Conservation (phyloP, 2,888 invertebrate species). For the Zygaena filipendulae region DNA sequence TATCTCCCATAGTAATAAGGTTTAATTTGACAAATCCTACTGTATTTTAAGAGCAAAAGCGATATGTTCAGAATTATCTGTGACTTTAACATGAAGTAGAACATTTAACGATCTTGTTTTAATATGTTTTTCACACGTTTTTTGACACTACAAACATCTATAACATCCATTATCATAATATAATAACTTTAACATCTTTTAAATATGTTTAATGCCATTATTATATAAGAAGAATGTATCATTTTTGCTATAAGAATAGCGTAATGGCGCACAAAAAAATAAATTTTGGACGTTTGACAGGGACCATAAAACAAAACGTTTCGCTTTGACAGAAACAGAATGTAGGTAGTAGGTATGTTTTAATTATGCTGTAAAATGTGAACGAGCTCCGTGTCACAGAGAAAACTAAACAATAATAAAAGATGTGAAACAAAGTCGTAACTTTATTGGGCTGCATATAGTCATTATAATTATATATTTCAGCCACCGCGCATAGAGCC, state of each 20-base stretch:
- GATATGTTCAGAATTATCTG: conserved; percentile 28
- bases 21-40: conserved; percentile 18
- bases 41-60: conserved; percentile 18
- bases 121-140: conserved; percentile 51
- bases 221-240: conserved; percentile 45
- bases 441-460: conserved; percentile 22
- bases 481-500: too few species aligned
- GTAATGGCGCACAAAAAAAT: conserved; percentile 22
- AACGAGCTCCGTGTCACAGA: conserved; percentile 54
- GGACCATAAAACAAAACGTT: conserved; percentile 33
- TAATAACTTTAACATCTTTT: conserved; percentile 37
- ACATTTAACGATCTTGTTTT: conserved; percentile 45
- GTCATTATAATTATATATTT: too few species aligned
- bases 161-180: conserved; percentile 26
- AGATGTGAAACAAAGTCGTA: conserved; percentile 26
- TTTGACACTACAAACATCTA: conserved; percentile 39
- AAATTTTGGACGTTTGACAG: conserved; percentile 29
- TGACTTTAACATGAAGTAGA: conserved; percentile 52
- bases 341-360: too few species aligned
- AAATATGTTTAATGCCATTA: conserved; percentile 48
- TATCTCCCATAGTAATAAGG: conserved; percentile 17
- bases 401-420: conserved; percentile 47
- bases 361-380: conserved; percentile 46
- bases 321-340: conserved; percentile 64
- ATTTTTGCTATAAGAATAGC: conserved; percentile 39